These are phyloP conservation scores for Siniperca undulata DNA, from an alignment of 2,797 vertebrate species.

Conservation along the genomic window DNA sequence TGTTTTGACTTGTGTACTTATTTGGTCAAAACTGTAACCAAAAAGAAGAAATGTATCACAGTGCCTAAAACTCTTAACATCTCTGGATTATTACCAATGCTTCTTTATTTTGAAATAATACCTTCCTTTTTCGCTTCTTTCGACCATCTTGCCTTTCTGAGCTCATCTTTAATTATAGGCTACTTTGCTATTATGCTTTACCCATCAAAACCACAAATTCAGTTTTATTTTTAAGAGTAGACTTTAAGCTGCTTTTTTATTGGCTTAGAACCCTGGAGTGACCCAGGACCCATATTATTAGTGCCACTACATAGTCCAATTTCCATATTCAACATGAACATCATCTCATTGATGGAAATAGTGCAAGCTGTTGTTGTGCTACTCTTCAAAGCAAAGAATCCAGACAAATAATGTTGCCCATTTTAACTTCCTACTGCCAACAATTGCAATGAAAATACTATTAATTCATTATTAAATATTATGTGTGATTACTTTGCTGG, in stretches of 20 bases:
- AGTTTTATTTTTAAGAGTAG: slow-evolving; percentile 2
- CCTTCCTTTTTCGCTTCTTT: background rate
- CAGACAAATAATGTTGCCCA: background rate
- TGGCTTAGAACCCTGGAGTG: background rate
- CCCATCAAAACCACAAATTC: background rate
- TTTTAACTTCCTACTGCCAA: background rate
- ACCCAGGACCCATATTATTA: background rate
- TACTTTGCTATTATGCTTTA: background rate
- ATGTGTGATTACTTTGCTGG: background rate
- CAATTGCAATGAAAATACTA: background rate
- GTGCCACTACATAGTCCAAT: background rate
- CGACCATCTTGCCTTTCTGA: background rate
- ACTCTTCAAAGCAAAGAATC: background rate
- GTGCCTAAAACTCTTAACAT: background rate
- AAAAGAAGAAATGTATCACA: background rate
- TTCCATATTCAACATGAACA: background rate
- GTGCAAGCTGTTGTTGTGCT: background rate
- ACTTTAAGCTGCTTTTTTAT: background rate
- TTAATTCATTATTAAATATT: background rate
- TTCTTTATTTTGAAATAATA: background rate
- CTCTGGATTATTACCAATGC: background rate
- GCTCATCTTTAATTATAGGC: background rate
- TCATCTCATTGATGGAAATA: background rate
- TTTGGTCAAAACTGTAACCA: background rate
- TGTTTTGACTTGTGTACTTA: background rate